phyloP scores from a whole-genome alignment of 2,888 invertebrate genomes.

The Autographa pulchrina region DNA sequence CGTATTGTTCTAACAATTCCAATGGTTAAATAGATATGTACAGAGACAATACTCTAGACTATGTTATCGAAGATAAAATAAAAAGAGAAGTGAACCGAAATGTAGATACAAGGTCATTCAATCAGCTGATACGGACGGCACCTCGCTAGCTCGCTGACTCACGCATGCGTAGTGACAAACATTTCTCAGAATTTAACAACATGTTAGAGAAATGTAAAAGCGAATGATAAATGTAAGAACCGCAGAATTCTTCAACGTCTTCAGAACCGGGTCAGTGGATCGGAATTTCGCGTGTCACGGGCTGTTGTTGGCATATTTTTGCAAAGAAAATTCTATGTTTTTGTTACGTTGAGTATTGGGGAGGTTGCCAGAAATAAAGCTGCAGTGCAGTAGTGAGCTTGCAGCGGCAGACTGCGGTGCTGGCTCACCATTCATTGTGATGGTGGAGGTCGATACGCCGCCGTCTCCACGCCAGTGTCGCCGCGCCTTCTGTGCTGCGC shows the following conservation, averaged over 20 bases:
- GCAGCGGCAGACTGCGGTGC: slow-evolving; percentile 84
- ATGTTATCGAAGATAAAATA: slow-evolving; percentile 11
- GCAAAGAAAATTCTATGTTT: slow-evolving; percentile 63
- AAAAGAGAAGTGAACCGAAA: slow-evolving; percentile 48
- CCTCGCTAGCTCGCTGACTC: slow-evolving; percentile 31
- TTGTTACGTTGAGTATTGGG: slow-evolving; percentile 69
- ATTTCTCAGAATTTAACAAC: slow-evolving; percentile 37
- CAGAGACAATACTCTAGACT: slow-evolving; percentile 22
- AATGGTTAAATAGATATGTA: background rate
- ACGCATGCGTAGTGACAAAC: slow-evolving; percentile 55
- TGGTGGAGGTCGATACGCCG: slow-evolving; percentile 78
- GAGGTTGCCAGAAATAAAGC: slow-evolving; percentile 88
- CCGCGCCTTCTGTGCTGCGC: slow-evolving; percentile 76
- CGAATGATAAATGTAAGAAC: slow-evolving; percentile 46
- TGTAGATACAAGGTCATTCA: slow-evolving; percentile 53
- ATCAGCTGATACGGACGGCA: slow-evolving; percentile 54
- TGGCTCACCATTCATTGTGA: slow-evolving; percentile 80
- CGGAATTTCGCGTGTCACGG: slow-evolving; percentile 64
- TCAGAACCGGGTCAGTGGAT: slow-evolving; percentile 71
- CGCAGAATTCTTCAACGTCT: slow-evolving; percentile 51
- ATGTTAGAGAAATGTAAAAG: slow-evolving; percentile 40
- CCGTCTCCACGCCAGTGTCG: slow-evolving; percentile 79
- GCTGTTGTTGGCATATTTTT: slow-evolving; percentile 65
- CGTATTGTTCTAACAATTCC: slow-evolving; percentile 28
- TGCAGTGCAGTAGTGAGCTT: slow-evolving; percentile 88